phyloP scores from a whole-genome alignment of 2,888 invertebrate genomes.

The Portevinia maculata region DNA sequence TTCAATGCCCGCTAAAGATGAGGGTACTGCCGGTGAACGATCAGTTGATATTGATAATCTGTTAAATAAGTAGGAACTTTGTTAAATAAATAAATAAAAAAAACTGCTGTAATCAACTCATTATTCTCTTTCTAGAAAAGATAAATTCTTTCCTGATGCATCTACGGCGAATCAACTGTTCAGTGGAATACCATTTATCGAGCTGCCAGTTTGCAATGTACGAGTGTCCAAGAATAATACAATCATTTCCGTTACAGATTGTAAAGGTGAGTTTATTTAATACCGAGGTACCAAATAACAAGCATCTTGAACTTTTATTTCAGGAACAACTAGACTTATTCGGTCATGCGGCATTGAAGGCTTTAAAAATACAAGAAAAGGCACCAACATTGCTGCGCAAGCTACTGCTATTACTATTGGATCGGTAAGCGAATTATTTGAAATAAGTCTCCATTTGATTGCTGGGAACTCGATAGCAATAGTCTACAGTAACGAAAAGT shows the following conservation, averaged over 20 bases:
- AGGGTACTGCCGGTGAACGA: slow-evolving; percentile 91
- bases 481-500: no score
- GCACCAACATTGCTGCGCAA: slow-evolving; percentile 98
- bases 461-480: no score
- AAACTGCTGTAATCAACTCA: not conserved
- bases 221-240: slow-evolving; percentile 94
- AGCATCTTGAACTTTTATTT: slow-evolving; percentile 61
- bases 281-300: no score
- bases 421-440: slow-evolving; percentile 84
- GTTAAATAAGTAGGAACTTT: slow-evolving; percentile 84
- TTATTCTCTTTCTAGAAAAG: slow-evolving; percentile 84
- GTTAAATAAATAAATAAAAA: not conserved
- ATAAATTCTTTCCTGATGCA: slow-evolving; percentile 88
- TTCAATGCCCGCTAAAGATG: slow-evolving; percentile 85
- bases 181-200: slow-evolving; percentile 89
- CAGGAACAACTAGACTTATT: slow-evolving; percentile 85
- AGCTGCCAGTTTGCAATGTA: slow-evolving; percentile 92
- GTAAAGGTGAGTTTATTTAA: slow-evolving; percentile 84
- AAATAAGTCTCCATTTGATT: not conserved
- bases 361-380: slow-evolving; percentile 97
- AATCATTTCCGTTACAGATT: slow-evolving; percentile 89
- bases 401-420: slow-evolving; percentile 93
- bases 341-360: slow-evolving; percentile 95
- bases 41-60: slow-evolving; percentile 88
- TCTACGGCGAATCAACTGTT: slow-evolving; percentile 89